These are phyloP conservation scores for Parnassius glacialis DNA, from an alignment of 2,888 invertebrate genomes.

Conservation along the genomic window DNA sequence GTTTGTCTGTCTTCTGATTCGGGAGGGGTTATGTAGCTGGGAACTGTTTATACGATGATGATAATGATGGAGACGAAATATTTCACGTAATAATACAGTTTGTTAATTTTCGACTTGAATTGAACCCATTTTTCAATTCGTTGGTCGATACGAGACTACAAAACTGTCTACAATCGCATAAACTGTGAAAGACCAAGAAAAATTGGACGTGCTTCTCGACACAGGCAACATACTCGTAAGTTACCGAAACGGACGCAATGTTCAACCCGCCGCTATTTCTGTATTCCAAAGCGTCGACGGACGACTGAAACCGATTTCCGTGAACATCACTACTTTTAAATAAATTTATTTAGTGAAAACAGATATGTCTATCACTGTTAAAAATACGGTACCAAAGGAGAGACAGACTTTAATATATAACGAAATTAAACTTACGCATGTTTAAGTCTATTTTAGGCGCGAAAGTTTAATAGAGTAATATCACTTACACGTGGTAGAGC, in stretches of 20 bases:
- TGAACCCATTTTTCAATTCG: too few relatives aligned
- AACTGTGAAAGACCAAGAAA: not conserved
- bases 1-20: too few relatives aligned
- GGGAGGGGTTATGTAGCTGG: too few relatives aligned
- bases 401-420: not conserved
- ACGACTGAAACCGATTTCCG: slow-evolving; percentile 1
- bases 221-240: not conserved
- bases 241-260: slow-evolving; percentile 4
- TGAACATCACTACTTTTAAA: slow-evolving; percentile 9
- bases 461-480: not conserved
- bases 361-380: slow-evolving; percentile 12
- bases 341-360: slow-evolving; percentile 14
- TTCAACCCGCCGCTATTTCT: slow-evolving; percentile 14
- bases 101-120: too few relatives aligned
- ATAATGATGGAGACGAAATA: too few relatives aligned
- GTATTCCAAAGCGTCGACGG: slow-evolving; percentile 4
- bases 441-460: not conserved
- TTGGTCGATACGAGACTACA: too few relatives aligned
- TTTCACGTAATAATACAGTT: too few relatives aligned
- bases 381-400: not conserved
- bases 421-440: not conserved
- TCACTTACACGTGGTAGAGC: too few relatives aligned
- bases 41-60: too few relatives aligned
- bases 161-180: not conserved
- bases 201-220: slow-evolving; percentile 2